Base-by-base conservation (phyloP, 2,797 vertebrate genomes). In the Echiichthys vipera region DNA sequence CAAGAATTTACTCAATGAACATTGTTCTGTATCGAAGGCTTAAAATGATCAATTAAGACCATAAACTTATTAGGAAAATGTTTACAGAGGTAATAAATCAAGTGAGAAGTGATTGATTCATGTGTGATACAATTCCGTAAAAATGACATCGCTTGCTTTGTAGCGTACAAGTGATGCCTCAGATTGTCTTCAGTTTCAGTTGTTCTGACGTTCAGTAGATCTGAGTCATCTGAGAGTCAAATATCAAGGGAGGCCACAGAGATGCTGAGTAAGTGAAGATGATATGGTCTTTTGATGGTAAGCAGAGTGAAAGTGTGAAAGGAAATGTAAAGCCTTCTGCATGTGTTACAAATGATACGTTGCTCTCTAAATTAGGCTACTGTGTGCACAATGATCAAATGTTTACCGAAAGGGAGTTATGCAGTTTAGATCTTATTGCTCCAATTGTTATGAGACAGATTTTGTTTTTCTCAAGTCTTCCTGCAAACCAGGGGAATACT, bases 251-350 rank as follows among this genome's bases (percentile, higher is more conserved):
- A 22, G 68, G 58, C 76, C 62, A 67, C 14, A 14, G 30, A 73
- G 37, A 70, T 57, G 84, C 74, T 85, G 81, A 81, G 47, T 24
- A 22, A 65, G 54, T 65, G 55, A 76, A 89, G 46, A 73, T 40
- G 68, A 78, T 81, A 70, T 40, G 20, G n/a, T 42, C 13, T 70
- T 49, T 65, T 40, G 69, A 81, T 69, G 59, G 40, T 63, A 81
- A 83, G 65, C 46, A 17, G 42, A 69, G 7, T 32, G 20, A 55
- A 70, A 55, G 37, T 56, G 43, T 70, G 27, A 34, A 49, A 78
- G 42, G 50, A 56, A 75, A 81, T 53, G 34, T 36, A 39, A 70
- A 40, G 36, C 43, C 20, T 56, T 40, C 32, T 80, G 63, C 43
- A 55, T 65, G 25, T 51, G 25, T 57, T 29, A 45, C 51, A 71